Conservation (phyloP, 1,140 invertebrate genomes). For the Arion vulgaris region DNA sequence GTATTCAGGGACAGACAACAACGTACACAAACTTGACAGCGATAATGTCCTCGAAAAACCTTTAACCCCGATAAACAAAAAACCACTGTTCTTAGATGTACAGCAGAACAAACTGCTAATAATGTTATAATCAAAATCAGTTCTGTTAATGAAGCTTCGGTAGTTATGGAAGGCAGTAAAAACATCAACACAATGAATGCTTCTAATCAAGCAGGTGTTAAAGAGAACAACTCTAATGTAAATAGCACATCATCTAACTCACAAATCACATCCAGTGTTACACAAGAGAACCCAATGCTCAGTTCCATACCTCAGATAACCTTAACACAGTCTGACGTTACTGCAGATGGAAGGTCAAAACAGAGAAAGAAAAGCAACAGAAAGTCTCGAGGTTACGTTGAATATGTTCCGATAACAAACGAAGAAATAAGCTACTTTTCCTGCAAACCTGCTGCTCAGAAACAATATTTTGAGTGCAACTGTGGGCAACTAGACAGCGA, state of each 20-base stretch:
- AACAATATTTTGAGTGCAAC: constrained; percentile 65
- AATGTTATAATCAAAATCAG: neutral
- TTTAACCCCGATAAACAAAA: neutral
- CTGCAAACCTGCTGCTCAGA: neutral
- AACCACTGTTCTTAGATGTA: neutral
- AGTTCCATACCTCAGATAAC: neutral
- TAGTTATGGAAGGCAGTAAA: neutral
- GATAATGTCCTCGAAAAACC: no score
- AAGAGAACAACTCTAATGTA: neutral
- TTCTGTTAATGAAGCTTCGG: neutral
- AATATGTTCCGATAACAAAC: constrained; percentile 35
- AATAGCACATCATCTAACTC: neutral
- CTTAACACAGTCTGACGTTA: neutral
- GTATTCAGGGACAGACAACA: neutral
- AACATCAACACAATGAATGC: neutral
- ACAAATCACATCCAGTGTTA: neutral
- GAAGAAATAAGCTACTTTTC: constrained; percentile 17
- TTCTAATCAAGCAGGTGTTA: neutral
- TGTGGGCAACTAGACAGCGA: constrained; percentile 58
- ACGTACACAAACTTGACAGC: neutral
- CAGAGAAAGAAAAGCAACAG: constrained; percentile 22
- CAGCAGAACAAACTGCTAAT: neutral
- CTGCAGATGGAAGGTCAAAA: neutral
- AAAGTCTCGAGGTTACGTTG: constrained; percentile 26
- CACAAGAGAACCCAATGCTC: neutral